phyloP scores from a whole-genome alignment of 2,888 invertebrate species.

The Caenorhabditis sulstoni region DNA sequence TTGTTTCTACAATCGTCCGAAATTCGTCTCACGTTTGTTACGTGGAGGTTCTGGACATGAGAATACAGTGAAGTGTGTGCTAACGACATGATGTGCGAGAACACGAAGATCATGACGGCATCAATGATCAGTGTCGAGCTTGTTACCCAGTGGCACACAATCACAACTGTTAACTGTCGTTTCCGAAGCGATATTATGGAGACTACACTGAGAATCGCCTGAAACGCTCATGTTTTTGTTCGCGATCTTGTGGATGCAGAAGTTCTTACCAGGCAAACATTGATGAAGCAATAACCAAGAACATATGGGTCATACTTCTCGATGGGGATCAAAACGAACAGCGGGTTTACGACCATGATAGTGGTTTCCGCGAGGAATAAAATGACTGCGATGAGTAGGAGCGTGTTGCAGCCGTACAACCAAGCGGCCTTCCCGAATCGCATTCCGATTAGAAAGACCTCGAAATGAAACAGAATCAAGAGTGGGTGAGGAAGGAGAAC shows the following conservation, averaged over 20 bases:
- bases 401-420: slow-evolving; percentile 32
- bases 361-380: slow-evolving; percentile 23
- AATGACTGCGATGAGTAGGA: slow-evolving; percentile 23
- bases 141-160: slow-evolving; percentile 40
- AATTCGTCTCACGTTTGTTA: slow-evolving; percentile 25
- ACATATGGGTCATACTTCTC: slow-evolving; percentile 33
- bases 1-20: no score
- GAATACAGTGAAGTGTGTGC: slow-evolving; percentile 32
- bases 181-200: slow-evolving; percentile 25
- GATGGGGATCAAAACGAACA: slow-evolving; percentile 53
- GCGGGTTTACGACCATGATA: slow-evolving; percentile 29
- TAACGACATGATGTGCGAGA: slow-evolving; percentile 37
- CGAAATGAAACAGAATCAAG: no score
- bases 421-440: slow-evolving; percentile 42
- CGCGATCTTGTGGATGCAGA: not conserved
- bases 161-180: slow-evolving; percentile 25
- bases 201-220: slow-evolving; percentile 30
- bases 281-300: slow-evolving; percentile 29
- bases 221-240: not conserved
- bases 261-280: slow-evolving; percentile 40
- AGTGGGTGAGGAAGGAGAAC: not conserved
- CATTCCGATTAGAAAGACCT: slow-evolving; percentile 22
- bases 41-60: slow-evolving; percentile 31
- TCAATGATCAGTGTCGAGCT: slow-evolving; percentile 45
- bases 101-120: slow-evolving; percentile 54